phyloP scores from a whole-genome alignment of 37 sponge, comb jelly and placozoan genomes.

The Aplysina aerophoba region DNA sequence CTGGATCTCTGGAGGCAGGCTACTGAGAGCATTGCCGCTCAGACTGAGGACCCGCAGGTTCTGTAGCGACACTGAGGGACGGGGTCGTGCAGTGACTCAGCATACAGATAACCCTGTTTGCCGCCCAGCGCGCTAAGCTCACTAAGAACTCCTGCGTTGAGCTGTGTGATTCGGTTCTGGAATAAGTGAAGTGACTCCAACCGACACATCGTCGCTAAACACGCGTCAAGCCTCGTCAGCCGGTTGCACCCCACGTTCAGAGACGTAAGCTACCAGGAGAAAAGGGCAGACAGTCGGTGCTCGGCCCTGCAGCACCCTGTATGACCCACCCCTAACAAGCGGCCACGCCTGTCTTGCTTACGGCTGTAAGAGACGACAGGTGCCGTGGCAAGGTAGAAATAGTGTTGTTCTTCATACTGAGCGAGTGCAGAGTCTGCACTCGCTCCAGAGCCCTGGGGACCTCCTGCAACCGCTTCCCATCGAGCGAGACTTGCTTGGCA shows the following conservation, averaged over 20 bases:
- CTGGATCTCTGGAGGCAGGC: constrained; percentile 30
- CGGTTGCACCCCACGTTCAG: constrained; percentile 58
- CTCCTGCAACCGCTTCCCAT: constrained; percentile 42
- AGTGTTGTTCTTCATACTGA: constrained; percentile 65
- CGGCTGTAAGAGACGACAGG: constrained; percentile 5
- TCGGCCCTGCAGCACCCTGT: no score
- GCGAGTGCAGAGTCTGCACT: constrained; percentile 27
- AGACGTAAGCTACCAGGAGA: constrained; percentile 32
- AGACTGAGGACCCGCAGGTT: constrained; percentile 46
- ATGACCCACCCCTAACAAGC: background rate
- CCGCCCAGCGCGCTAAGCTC: background rate
- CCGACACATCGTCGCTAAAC: constrained; percentile 16
- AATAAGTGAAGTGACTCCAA: constrained; percentile 52
- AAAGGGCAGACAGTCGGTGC: no score
- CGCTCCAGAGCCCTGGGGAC: constrained; percentile 48
- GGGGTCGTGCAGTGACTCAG: background rate
- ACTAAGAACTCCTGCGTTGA: constrained; percentile 41
- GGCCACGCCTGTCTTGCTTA: no score
- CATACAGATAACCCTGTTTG: background rate
- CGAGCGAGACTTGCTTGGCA: constrained; percentile 44
- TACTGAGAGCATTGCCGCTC: constrained; percentile 46
- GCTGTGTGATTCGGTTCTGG: constrained; percentile 37
- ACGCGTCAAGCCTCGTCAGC: constrained; percentile 15
- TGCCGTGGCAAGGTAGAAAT: constrained; percentile 32
- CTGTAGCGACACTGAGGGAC: background rate